Evolutionary conservation across 1,140 invertebrate genomes (phyloP), one percentile per base, ranked within the genome.

Genomic region (Neodiprion fabricii): DNA sequence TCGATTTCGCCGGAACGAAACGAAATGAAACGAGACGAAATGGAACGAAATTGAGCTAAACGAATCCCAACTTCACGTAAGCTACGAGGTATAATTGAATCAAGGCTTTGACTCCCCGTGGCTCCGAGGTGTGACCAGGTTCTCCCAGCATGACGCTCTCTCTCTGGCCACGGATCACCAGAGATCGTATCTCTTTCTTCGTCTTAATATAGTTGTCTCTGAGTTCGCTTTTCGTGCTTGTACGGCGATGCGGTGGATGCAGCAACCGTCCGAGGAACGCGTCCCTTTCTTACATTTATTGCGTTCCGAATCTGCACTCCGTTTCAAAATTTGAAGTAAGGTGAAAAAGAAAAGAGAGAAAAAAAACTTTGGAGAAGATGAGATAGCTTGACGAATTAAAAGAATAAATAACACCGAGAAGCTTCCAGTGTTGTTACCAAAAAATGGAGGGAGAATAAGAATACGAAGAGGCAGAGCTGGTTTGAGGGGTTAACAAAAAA

Each of bases 71-170:
- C 28, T 40, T 40, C 28, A 40, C 28, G 28, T 40, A 40, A n/a
- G 11, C n/a, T 48, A 61, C 23, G 53, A 48, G n/a, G 40, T 73
- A 75, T 79, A 79, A 80, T 80, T 79, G 77, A 80, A 80, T 80
- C 77, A 78, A 78, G 81, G 67, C 21, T 67, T 67, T 70, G 73
- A 65, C 74, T 67, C 78, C 78, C 76, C 68, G 81, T 77, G 0
- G 79, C 28, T 71, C 65, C 70, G 75, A 80, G 79, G 79, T 80
- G 79, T 79, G 79, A 80, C 76, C 78, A 65, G 61, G 74, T 72
- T 73, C 74, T 50, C 78, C 67, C 79, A 79, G 79, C 79, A 71
- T 79, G 79, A 79, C 74, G 78, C n/a, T 61, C n/a, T 61, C 71
- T 66, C 28, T 23, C n/a, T 12, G 67, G 17, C 14, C 48, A 17